These are phyloP conservation scores for Montipora cactus DNA, from an alignment of 64 coral and sea anemone genomes.

Conservation along the genomic window DNA sequence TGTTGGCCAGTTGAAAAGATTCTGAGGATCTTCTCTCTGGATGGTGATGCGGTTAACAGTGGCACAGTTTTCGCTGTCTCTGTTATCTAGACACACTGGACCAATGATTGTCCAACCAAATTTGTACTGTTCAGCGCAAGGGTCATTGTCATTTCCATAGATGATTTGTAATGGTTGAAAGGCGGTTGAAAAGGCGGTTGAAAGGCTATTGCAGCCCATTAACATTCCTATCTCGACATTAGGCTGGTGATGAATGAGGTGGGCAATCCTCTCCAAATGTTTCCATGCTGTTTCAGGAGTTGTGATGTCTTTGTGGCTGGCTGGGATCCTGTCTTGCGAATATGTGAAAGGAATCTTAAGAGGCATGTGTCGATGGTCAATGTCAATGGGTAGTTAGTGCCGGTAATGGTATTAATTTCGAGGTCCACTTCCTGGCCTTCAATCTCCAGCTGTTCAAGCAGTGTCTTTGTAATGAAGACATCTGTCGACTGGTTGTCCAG, in stretches of 20 bases:
- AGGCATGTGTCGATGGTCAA: conserved; percentile 32
- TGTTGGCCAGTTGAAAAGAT: background rate
- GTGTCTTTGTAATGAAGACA: conserved; percentile 37
- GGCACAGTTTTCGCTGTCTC: background rate
- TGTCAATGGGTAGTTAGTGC: conserved; percentile 18
- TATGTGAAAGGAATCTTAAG: conserved; percentile 26
- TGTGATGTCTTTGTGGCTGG: conserved; percentile 43
- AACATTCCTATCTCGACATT: conserved; percentile 55
- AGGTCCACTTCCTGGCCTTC: conserved; percentile 15
- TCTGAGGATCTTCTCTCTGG: background rate
- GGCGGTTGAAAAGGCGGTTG: background rate
- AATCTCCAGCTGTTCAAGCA: conserved; percentile 18
- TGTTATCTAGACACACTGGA: conserved; percentile 37
- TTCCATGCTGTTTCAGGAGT: conserved; percentile 48
- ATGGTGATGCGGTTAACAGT: conserved; percentile 39
- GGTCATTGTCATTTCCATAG: conserved; percentile 9
- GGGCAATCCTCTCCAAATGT: conserved; percentile 25
- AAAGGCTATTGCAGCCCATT: conserved; percentile 40
- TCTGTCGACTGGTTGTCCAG: conserved; percentile 41
- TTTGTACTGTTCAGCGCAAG: conserved; percentile 66
- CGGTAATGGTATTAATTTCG: conserved; percentile 35
- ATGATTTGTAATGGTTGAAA: conserved; percentile 32
- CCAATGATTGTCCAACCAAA: conserved; percentile 65
- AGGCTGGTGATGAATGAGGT: conserved; percentile 17
- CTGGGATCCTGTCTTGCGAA: conserved; percentile 23